These are phyloP conservation scores for Hirtodrosophila trivittata DNA, from an alignment of 2,888 invertebrate species.

Conservation along the genomic window DNA sequence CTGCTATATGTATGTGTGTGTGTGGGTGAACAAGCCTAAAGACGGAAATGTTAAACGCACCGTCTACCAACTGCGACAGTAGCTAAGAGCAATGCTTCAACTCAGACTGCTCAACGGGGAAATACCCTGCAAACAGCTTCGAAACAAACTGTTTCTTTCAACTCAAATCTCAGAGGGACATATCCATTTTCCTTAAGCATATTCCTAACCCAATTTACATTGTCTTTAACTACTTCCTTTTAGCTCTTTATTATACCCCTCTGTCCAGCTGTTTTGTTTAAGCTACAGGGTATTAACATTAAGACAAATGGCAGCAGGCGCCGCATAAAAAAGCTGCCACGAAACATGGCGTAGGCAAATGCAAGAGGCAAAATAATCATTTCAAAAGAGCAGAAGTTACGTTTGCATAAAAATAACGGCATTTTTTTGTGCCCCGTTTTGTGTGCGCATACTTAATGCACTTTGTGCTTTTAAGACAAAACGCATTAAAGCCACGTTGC, in stretches of 20 bases:
- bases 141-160: too few species aligned
- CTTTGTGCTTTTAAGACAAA: slow-evolving; percentile 49
- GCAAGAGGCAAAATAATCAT: slow-evolving; percentile 66
- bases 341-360: slow-evolving; percentile 42
- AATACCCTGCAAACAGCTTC: too few species aligned
- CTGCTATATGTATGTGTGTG: slow-evolving; percentile 27
- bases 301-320: slow-evolving; percentile 44
- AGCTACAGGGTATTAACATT: slow-evolving; percentile 20
- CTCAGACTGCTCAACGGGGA: neutral
- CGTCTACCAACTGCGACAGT: slow-evolving; percentile 51
- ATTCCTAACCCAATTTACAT: too few species aligned
- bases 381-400: slow-evolving; percentile 75
- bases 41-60: slow-evolving; percentile 69
- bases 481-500: slow-evolving; percentile 30
- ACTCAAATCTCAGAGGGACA: too few species aligned
- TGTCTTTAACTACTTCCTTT: too few species aligned
- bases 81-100: too few species aligned
- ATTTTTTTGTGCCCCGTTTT: slow-evolving; percentile 66
- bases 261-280: neutral
- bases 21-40: slow-evolving; percentile 59
- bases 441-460: slow-evolving; percentile 68
- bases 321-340: slow-evolving; percentile 18
- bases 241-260: neutral
- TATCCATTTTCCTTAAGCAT: too few species aligned
- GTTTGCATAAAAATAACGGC: slow-evolving; percentile 75